Evolutionary conservation across 2,113 vertebrate species (phyloP), one percentile per base, ranked within the genome.

Genomic region (Tenebrosternarchus preto): DNA sequence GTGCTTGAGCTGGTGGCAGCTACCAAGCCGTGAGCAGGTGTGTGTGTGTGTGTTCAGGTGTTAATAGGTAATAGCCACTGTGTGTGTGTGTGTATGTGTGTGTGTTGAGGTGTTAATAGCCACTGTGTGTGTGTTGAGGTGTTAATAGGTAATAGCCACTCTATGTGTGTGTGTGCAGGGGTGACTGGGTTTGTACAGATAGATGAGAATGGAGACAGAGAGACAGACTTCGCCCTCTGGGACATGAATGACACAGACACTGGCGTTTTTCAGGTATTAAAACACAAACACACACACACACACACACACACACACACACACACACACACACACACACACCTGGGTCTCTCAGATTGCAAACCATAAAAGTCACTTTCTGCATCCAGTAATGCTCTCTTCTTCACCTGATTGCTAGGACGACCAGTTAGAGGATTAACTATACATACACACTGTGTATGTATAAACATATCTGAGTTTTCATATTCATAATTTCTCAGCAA

Each of bases 141-240:
- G 64, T 69, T 27, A 39, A 27, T 63, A 56, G 12, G 20, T 56
- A 39, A 4, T 36, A 59, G 29, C 36, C 3, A 56, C 29, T 57
- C 36, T 57, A 56, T 67, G 19, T 43, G 22, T 78, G 17, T 57
- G 25, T 82, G 29, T 67, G 46, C 84, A 98, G 96, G 96, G 0
- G 94, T 96, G 85, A 95, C 93, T 0, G 96, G 96, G 0, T 76
- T 87, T 20, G 86, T 97, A 82, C 92, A 92, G 86, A 96, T 98
- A 6, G 96, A 98, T 0, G 90, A 93, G 85, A 92, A 90, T 0
- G 96, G 96, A 0, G 96, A 98, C 82, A 91, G 96, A 80, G 94
- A 97, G 89, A 92, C 91, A 0, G 96, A 98, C 87, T 97, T 95
- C 9, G 94, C 96, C 15, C 85, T 98, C 25, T 98, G 96, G 96